Evolutionary conservation across 1,140 invertebrate genomes (phyloP).

Genomic region (Myzus persicae): DNA sequence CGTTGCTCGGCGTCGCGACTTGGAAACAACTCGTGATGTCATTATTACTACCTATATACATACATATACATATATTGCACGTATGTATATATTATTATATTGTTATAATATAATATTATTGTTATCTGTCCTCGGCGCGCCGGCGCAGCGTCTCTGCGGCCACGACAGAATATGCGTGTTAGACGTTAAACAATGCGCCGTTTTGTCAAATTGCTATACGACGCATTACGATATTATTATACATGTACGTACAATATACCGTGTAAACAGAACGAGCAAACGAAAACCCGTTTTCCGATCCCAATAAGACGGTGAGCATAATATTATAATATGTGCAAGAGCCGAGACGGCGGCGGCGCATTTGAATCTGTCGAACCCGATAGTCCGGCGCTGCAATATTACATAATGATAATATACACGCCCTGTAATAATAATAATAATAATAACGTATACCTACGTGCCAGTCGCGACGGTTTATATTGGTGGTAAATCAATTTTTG

Average conservation of each 20-base stretch:
- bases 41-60: neutral
- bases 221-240: constrained; percentile 1
- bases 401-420: neutral
- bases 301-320: neutral
- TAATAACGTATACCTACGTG: neutral
- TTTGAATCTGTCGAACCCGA: neutral
- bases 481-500: neutral
- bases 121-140: constrained; percentile 39
- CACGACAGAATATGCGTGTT: constrained; percentile 16
- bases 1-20: constrained; percentile 5
- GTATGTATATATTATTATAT: constrained; percentile 11
- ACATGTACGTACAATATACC: neutral
- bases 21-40: neutral
- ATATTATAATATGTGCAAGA: neutral
- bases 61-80: neutral
- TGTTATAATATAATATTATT: constrained; percentile 17
- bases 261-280: constrained; percentile 3
- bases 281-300: neutral
- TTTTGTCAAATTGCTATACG: constrained; percentile 41
- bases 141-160: constrained; percentile 14
- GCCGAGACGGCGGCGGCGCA: neutral
- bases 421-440: neutral
- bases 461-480: neutral
- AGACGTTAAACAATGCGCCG: constrained; percentile 43
- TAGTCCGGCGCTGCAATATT: too few species aligned